Evolutionary conservation across 2,797 vertebrate species (phyloP), one percentile per base, ranked within the genome.

Genomic region (Anas bernieri): DNA sequence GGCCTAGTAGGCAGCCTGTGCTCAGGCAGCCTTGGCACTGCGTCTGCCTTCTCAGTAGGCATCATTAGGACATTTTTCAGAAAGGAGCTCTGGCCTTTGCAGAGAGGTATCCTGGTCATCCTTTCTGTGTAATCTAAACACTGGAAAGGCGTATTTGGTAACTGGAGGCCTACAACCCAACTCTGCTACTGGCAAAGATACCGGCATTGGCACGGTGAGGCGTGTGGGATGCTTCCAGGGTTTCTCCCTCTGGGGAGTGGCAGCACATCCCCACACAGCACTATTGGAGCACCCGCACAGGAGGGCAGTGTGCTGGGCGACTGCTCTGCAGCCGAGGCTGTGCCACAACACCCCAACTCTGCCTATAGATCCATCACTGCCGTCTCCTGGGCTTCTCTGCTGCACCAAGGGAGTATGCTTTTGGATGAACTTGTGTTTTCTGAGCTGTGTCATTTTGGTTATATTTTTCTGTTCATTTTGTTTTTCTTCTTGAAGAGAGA

Each of bases 241-340:
- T 39, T 86, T 82, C 58, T 93, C 7, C 30, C 26, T 79, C 11
- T 23, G 13, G 17, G 37, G 18, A 58, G 5, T 25, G 43, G 46
- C 56, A 30, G 22, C 58, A 22, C 2, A 1, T 39, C 2, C 15
- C n/a, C 22, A 33, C 16, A 4, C 4, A 6, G 59, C 1, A 4
- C 14, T 5, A 2, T 35, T 30, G 1, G 15, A 73, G 41, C 45
- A 54, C 2, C 31, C 1, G 2, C 56, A 8, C 12, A 30, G 28
- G 37, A 86, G 28, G 18, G 14, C 33, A 86, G 30, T 0, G 0
- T 2, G 7, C 25, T 45, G 45, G 45, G 46, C 0, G 0, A 35
- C 21, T 37, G 17, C 22, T 13, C 31, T 28, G 58, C 50, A 55
- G 37, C 63, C n/a, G 4, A 70, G 33, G 20, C 25, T 56, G 54